Evolutionary conservation across 1,140 invertebrate species (phyloP), one percentile per base, ranked within the genome.

Genomic region (Brachystomella parvula): DNA sequence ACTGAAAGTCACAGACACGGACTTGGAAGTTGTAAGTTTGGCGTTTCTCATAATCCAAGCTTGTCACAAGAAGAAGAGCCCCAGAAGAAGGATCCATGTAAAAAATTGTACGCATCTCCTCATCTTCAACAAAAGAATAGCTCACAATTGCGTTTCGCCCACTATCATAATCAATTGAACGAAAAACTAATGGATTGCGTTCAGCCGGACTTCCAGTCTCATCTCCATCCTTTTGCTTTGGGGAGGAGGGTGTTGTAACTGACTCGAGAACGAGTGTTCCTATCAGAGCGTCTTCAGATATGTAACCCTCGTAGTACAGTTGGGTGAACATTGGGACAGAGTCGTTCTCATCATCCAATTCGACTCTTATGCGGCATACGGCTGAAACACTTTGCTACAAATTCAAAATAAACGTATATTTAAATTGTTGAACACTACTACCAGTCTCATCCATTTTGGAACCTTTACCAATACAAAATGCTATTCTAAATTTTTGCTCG

Each of bases 21-120:
- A 95, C 91, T 69, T 85, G 84, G 76, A 95, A 94, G n/a, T 81
- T 80, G 73, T 90, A 89, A 6, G 78, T 71, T 0, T 83, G 77
- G 31, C 83, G 80, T 1, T 81, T 84, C 77, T 97, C 94, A 76
- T 90, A 88, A 78, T 96, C 93, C 47, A 96, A 79, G 2, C 83
- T 78, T 62, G 84, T 83, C 9, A 87, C 82, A 0, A 89, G 89
- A 69, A 86, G 83, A 58, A 97, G 86, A 15, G 92, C 91, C 39
- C 93, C 90, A 12, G 93, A 96, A 67, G 85, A 90, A 1, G 89
- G 84, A 77, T 96, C 92, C 66, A 96, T 88, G 72, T 85, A 84
- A 76, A 96, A 96, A 75, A 86, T 87, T 63, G 66, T 73, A 31
- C 67, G 56, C 72, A 73, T 73, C 57, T 73, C 72, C 32, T 73